Conservation (phyloP, 2,797 vertebrate species). For the Thaleichthys pacificus region DNA sequence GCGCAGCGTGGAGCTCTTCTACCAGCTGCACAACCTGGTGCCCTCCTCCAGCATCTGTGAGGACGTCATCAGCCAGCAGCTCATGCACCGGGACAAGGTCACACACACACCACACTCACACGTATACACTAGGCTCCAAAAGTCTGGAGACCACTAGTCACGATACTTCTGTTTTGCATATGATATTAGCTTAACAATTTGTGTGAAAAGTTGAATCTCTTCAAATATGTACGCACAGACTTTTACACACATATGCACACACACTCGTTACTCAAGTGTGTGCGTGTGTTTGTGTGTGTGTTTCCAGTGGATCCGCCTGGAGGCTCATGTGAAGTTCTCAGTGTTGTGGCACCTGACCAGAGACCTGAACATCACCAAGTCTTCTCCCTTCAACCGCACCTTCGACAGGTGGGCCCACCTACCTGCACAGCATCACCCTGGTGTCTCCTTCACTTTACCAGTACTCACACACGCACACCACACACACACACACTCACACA, state of each 20-base stretch:
- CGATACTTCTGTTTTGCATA: too few species aligned
- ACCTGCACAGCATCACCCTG: background rate
- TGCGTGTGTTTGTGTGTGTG: conserved; percentile 8
- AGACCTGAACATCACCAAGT: conserved; percentile 95
- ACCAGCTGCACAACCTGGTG: conserved; percentile 97
- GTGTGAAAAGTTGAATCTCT: too few species aligned
- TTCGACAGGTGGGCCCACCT: conserved; percentile 89
- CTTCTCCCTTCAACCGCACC: conserved; percentile 93
- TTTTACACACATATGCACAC: background rate
- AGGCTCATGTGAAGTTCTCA: conserved; percentile 95
- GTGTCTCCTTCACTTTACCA: background rate
- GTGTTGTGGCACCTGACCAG: conserved; percentile 97
- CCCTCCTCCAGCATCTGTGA: conserved; percentile 97
- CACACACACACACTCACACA: background rate
- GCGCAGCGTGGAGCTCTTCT: conserved; percentile 97
- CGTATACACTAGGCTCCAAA: background rate
- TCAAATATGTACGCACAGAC: background rate
- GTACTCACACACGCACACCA: background rate
- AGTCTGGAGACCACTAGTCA: background rate
- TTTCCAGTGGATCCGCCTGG: conserved; percentile 88
- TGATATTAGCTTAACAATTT: too few species aligned
- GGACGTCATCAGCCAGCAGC: conserved; percentile 97
- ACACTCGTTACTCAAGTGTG: background rate
- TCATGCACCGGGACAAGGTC: conserved; percentile 97
- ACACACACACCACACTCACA: conserved; percentile 20